Base-by-base conservation (phyloP, 1,140 invertebrate genomes). In the Trachymyrmex septentrionalis region DNA sequence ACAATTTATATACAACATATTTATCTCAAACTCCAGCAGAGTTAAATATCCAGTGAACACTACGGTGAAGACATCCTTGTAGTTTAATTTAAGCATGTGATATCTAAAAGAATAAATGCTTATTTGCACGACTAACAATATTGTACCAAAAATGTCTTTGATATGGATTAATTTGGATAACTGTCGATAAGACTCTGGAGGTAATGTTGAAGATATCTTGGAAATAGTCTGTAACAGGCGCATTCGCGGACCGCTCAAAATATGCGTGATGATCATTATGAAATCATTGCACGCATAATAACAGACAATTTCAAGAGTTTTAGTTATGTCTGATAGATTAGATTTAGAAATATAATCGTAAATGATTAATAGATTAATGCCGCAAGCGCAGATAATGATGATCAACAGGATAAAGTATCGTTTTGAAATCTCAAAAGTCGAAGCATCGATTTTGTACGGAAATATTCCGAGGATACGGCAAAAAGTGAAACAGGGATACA, bases 1-100 rank as follows among this genome's bases (percentile, higher is more conserved):
- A n/a, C 90, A 94, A 57, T 94, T 91, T 0, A 92, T 84, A 61
- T 94, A 95, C 0, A 93, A 85, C 21, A 87, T 92, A 76, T 94
- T 93, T 77, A 94, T 86, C 0, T 89, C 30, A 73, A 82, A 93
- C 4, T 92, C 71, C 0, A 89, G 12, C 7, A 92, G 19, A 0
- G 89, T 86, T 7, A 86, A 81, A 27, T 93, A 93, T 0, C 92
- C 4, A 5, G 1, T 5, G 10, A 67, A 21, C 10, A 67, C 0
- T 0, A 34, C 0, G 16, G 1, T 0, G 7, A 67, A 0, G 9
- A 5, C 0, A 10, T 0, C 3, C 21, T 3, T 75, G 12, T 0
- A 89, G 0, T 85, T 92, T 89, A 0, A 0, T 7, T 3, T 86
- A 0, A 0, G 67, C 3, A n/a, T 63, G 9, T 44, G 2, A 3